Base-by-base conservation (phyloP, 1,140 invertebrate genomes). In the Caenorhabditis latens region DNA sequence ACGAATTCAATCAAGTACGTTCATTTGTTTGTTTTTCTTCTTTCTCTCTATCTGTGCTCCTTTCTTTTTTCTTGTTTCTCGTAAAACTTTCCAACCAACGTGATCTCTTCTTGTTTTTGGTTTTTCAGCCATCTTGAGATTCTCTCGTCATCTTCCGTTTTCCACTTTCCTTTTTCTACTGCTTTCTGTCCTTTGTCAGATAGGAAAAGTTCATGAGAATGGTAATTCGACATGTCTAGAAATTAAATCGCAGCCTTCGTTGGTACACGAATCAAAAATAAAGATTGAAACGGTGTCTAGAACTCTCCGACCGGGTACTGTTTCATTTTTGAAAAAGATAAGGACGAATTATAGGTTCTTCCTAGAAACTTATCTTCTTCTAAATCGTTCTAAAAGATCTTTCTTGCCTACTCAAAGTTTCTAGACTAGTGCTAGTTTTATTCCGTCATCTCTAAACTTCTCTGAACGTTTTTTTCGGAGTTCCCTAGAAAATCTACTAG, bases 1-100 rank as follows among this genome's bases (percentile, higher is more conserved):
- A 48, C n/a, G 71, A 79, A 79, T 79, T 79, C 43, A 79, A 79
- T 79, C 43, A 79, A 71, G 65, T 71, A 79, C 71, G 71, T 50
- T 79, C 71, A 79, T 79, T 50, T 50, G 71, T 79, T 79, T 79
- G 71, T 79, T 79, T 79, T 79, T 79, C 71, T 53, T 53, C 50
- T 46, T 24, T 79, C n/a, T 21, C 7, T 42, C 46, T 50, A 7
- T 48, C 71, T 46, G 19, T 71, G 21, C 42, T 46, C 65, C 65
- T 5, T 71, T n/a, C 19, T 46, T 46, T 8, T 50, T 79, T 46
- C 65, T 71, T 46, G 43, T 43, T 50, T 79, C 71, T 79, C 71
- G 46, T 79, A 79, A 79, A 79, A 79, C 71, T 79, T 50, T 79
- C 46, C 71, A 58, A 19, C 24, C 43, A 71, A n/a, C 65, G 65